These are phyloP conservation scores for Amorpha juglandis DNA, from an alignment of 2,888 invertebrate species.

Conservation along the genomic window DNA sequence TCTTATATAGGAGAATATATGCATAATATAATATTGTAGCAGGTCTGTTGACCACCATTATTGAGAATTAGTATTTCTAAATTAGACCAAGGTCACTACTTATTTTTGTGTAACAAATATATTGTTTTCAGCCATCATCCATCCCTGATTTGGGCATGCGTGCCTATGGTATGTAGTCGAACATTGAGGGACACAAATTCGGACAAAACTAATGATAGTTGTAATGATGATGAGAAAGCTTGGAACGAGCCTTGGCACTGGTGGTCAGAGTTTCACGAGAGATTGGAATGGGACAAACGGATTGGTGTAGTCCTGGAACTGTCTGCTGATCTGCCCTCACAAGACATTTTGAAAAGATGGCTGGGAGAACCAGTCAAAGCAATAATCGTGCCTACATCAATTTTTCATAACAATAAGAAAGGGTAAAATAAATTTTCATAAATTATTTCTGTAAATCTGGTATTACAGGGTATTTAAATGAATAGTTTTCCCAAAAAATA, in stretches of 20 bases:
- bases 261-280: conserved; percentile 90
- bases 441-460: background rate
- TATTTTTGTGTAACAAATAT: too few species aligned
- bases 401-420: conserved; percentile 95
- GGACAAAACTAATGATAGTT: conserved; percentile 66
- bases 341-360: conserved; percentile 92
- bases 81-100: too few species aligned
- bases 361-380: conserved; percentile 96
- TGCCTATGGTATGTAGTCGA: conserved; percentile 85
- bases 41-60: too few species aligned
- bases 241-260: conserved; percentile 90
- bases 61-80: too few species aligned
- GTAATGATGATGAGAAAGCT: conserved; percentile 66
- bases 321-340: conserved; percentile 90
- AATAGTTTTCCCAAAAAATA: too few species aligned
- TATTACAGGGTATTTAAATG: too few species aligned
- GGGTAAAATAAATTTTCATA: conserved; percentile 86
- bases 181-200: conserved; percentile 48
- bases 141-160: conserved; percentile 86
- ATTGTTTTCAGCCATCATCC: conserved; percentile 65
- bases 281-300: conserved; percentile 81
- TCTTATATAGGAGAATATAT: too few species aligned
- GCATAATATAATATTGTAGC: too few species aligned
- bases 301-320: conserved; percentile 91
- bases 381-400: conserved; percentile 90